phyloP scores from a whole-genome alignment of 1,140 invertebrate species.

The Melanaphis sacchari region DNA sequence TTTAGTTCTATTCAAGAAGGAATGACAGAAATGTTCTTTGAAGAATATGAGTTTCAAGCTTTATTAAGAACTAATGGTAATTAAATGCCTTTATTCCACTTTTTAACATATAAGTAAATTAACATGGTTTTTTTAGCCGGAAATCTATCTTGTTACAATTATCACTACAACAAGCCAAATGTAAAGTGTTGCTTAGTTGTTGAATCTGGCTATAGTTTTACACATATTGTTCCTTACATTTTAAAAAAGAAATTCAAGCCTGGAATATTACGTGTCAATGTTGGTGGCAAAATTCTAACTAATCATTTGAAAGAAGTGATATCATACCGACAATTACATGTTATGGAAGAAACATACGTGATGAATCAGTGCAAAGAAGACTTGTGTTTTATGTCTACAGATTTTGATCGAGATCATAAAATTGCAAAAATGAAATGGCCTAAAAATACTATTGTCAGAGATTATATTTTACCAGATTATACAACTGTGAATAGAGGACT shows the following conservation, averaged over 20 bases:
- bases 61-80: constrained; percentile 81
- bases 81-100: constrained; percentile 57
- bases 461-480: constrained; percentile 97
- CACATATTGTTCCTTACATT: constrained; percentile 94
- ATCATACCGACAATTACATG: constrained; percentile 95
- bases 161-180: constrained; percentile 66
- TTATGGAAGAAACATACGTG: constrained; percentile 99
- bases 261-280: constrained; percentile 84
- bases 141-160: constrained; percentile 67
- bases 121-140: constrained; percentile 64
- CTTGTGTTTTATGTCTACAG: constrained; percentile 89
- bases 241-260: constrained; percentile 83
- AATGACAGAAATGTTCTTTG: constrained; percentile 95
- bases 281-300: constrained; percentile 96
- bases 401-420: constrained; percentile 87
- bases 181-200: constrained; percentile 83
- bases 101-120: neutral
- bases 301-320: constrained; percentile 98
- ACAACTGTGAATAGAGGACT: constrained; percentile 84
- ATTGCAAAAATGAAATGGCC: constrained; percentile 71
- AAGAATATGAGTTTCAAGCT: constrained; percentile 92
- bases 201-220: constrained; percentile 95
- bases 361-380: constrained; percentile 99
- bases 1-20: constrained; percentile 92
- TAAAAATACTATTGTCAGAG: constrained; percentile 76